Base-by-base conservation (phyloP, 2,888 invertebrate genomes). In the Nomada hirtipes region DNA sequence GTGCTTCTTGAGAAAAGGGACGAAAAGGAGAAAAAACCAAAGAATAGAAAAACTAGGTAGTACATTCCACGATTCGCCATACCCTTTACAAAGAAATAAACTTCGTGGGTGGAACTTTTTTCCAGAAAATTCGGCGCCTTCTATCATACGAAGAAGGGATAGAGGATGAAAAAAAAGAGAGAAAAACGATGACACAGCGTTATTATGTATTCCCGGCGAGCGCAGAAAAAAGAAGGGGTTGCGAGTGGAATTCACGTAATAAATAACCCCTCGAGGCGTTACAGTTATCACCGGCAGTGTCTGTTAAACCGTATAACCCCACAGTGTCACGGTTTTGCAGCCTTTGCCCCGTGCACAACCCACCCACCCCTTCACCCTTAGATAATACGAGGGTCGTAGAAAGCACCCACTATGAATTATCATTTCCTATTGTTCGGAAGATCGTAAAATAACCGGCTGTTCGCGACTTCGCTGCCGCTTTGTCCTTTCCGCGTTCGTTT, bases 221-320 rank as follows among this genome's bases (percentile, higher is more conserved):
- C 11, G 15, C 2, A n/a, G 26, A 57, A 76, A 61, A 59, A 72
- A 79, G 78, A 78, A 69, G 53, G 73, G 79, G 69, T 75, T 63
- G 65, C 23, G 76, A 70, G 82, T 75, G 79, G 59, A 63, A 88
- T 83, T 79, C 83, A 67, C 73, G 89, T 82, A 82, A 90, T 91
- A 91, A 91, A 91, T 91, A 91, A 91, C 87, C 85, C 76, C 83
- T 84, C 86, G 82, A 91, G 91, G 91, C 91, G 91, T 91, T 90
- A 91, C 91, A 90, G 88, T 91, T 89, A 89, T 87, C 87, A 87
- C 67, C 13, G 57, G 72, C 83, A 84, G 83, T 20, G 78, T 71
- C 65, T 75, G 82, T 55, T 64, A 26, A 20, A 18, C 76, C 52
- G 23, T 57, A 29, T 57, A 76, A 79, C 78, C 70, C 82, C 61